Percentiles rank a stretch among this genome's conserved stretches.
These are phyloP conservation scores for Thryonomys swinderianus DNA, from an alignment of 2,113 vertebrate genomes.

Conservation along the genomic window DNA sequence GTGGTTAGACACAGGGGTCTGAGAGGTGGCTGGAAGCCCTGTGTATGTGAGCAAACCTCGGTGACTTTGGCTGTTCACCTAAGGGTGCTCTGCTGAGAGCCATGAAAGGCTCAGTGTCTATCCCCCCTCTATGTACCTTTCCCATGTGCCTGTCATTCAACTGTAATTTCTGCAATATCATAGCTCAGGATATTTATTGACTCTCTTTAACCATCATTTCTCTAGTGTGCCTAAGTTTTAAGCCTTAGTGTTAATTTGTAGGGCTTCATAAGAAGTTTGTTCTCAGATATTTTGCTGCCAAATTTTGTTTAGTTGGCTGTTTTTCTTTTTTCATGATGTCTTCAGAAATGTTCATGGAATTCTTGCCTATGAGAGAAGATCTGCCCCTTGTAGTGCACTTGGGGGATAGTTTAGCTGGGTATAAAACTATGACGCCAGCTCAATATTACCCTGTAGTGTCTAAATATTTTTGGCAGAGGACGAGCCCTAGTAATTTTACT, in stretches of 20 bases:
- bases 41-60: fast-evolving
- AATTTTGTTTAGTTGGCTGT: neutral
- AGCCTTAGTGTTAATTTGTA: neutral
- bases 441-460: too few species aligned
- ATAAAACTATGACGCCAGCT: neutral
- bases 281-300: neutral
- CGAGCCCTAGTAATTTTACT: neutral
- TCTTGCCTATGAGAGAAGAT: neutral
- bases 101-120: too few species aligned
- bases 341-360: neutral
- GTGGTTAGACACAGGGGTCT: neutral
- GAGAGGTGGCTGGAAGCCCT: too few species aligned
- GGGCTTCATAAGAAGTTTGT: neutral
- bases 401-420: neutral
- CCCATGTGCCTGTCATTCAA: neutral
- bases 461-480: neutral
- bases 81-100: too few species aligned
- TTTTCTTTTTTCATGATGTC: neutral
- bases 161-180: neutral
- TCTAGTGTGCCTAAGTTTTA: neutral
- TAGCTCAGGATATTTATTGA: neutral
- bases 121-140: fast-evolving
- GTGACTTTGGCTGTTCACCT: neutral
- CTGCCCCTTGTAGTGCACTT: neutral
- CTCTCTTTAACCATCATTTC: neutral